These are phyloP conservation scores for Bombus cullumanus DNA, from an alignment of 1,140 invertebrate species.

Conservation along the genomic window DNA sequence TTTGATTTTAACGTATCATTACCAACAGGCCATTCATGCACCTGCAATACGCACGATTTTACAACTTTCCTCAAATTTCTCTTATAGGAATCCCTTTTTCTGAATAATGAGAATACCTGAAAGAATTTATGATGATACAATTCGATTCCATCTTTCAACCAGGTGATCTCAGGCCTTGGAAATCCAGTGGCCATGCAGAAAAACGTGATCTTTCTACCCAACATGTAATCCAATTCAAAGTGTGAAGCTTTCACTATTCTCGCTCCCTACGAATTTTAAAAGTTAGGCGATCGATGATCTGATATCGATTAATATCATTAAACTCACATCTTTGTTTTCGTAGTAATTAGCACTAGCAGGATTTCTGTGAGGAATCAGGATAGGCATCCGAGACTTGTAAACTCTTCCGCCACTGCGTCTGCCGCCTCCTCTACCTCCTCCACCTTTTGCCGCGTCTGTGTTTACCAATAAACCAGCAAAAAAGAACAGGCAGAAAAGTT, in stretches of 20 bases:
- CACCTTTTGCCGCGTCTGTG: slow-evolving; percentile 77
- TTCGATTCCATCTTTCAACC: slow-evolving; percentile 96
- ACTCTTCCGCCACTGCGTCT: slow-evolving; percentile 79
- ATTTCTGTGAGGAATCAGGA: slow-evolving; percentile 86
- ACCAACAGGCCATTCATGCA: slow-evolving; percentile 92
- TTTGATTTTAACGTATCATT: slow-evolving; percentile 94
- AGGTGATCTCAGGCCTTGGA: slow-evolving; percentile 93
- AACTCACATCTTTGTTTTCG: slow-evolving; percentile 88
- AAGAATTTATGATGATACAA: slow-evolving; percentile 94
- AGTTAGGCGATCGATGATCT: background rate
- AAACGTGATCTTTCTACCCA: slow-evolving; percentile 96
- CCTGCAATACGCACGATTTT: slow-evolving; percentile 81
- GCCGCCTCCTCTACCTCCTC: slow-evolving; percentile 74
- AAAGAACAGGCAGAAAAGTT: slow-evolving; percentile 70
- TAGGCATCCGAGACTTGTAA: slow-evolving; percentile 84
- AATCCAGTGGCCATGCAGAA: slow-evolving; percentile 93
- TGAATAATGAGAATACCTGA: slow-evolving; percentile 86
- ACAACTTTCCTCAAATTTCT: background rate
- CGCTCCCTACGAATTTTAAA: slow-evolving; percentile 87
- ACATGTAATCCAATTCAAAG: slow-evolving; percentile 95
- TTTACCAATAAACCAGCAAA: slow-evolving; percentile 68
- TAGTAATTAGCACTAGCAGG: slow-evolving; percentile 87
- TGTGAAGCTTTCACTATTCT: slow-evolving; percentile 94
- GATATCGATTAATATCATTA: background rate
- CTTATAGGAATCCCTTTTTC: background rate